A percentile compares a stretch with the other conserved stretches of the same genome.
Evolutionary conservation across 2,888 invertebrate genomes (phyloP).

Genomic region (Neocrepidodera transversa): DNA sequence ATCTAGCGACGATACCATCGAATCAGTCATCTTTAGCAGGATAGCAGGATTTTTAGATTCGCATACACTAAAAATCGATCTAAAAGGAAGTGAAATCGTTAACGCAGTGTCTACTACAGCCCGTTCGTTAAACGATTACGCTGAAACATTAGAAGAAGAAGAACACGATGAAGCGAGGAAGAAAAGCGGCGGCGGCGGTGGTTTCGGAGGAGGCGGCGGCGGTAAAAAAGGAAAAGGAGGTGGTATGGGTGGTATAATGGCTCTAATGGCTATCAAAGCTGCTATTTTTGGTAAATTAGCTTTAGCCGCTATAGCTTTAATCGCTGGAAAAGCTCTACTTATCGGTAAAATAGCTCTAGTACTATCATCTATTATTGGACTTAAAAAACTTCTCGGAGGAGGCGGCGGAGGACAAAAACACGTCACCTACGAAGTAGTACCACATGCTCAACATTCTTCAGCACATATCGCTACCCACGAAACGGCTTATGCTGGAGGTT

Average conservation of each 20-base stretch:
- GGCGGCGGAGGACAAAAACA: constrained; percentile 73
- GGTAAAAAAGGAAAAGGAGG: constrained; percentile 75
- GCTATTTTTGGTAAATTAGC: constrained; percentile 80
- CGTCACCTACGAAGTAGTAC: constrained; percentile 87
- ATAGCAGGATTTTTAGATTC: constrained; percentile 79
- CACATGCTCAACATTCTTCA: constrained; percentile 81
- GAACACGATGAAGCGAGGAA: constrained; percentile 68
- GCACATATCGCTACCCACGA: constrained; percentile 76
- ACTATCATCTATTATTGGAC: constrained; percentile 81
- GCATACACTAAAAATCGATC: constrained; percentile 83
- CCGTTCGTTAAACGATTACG: constrained; percentile 78
- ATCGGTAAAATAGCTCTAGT: constrained; percentile 87
- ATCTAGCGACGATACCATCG: constrained; percentile 70
- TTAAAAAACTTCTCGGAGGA: constrained; percentile 82
- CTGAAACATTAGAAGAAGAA: constrained; percentile 70
- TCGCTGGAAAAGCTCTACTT: constrained; percentile 84
- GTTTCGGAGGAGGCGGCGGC: constrained; percentile 71
- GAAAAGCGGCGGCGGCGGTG: constrained; percentile 67
- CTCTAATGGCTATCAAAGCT: constrained; percentile 78
- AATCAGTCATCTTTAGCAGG: constrained; percentile 70
- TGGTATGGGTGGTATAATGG: constrained; percentile 78
- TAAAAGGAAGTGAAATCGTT: constrained; percentile 84
- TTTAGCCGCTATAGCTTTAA: constrained; percentile 81
- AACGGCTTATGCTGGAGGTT: constrained; percentile 60
- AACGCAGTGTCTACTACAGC: constrained; percentile 82